phyloP scores from a whole-genome alignment of 2,113 vertebrate genomes.

The Podarcis raffonei region DNA sequence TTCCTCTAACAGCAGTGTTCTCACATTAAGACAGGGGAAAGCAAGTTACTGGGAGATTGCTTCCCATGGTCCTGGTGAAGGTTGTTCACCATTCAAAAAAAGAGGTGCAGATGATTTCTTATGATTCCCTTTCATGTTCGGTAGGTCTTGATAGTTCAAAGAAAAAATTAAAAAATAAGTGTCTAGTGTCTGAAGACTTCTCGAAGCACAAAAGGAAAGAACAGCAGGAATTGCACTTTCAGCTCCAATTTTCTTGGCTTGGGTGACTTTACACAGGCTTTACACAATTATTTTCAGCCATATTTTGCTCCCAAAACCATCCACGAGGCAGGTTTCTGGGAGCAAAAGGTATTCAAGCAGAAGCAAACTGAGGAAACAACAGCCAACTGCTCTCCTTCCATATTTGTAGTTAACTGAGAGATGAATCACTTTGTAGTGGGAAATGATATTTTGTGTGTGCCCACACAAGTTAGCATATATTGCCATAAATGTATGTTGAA shows the following conservation, averaged over 20 bases:
- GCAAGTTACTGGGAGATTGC: not conserved
- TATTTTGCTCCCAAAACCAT: not conserved
- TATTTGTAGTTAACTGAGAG: no score
- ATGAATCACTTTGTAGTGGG: not conserved
- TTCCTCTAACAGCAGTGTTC: not conserved
- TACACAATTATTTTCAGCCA: not conserved
- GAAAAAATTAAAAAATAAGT: not conserved
- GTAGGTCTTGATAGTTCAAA: not conserved
- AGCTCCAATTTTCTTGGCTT: not conserved
- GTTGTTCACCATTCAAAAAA: not conserved
- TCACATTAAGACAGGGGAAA: not conserved
- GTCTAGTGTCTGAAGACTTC: not conserved
- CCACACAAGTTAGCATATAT: not conserved
- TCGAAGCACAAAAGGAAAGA: not conserved
- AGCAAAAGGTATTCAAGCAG: not conserved
- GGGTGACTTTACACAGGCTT: not conserved
- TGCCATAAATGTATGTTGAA: not conserved
- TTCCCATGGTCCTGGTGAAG: slow-evolving; percentile 35
- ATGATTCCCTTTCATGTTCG: not conserved
- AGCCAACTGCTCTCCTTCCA: not conserved
- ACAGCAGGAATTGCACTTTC: not conserved
- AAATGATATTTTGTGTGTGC: not conserved
- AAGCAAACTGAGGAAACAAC: not conserved
- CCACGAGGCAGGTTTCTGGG: not conserved
- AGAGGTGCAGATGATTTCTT: not conserved